Percentiles rank a stretch among this genome's conserved stretches.
Conservation (phyloP, 2,888 invertebrate species). For the Aethes cnicana region DNA sequence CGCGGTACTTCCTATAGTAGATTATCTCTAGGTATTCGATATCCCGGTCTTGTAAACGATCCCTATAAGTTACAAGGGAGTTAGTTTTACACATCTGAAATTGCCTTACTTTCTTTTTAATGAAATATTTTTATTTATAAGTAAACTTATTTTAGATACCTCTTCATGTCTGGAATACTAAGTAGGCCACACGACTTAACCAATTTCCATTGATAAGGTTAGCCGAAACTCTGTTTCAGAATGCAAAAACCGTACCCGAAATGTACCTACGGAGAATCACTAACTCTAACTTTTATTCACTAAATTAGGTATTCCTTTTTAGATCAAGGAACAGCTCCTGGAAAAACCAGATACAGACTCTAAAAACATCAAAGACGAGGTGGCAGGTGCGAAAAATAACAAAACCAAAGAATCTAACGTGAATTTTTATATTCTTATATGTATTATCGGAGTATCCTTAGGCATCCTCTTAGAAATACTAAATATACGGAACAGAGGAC, state of each 20-base stretch:
- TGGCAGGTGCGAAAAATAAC: conserved; percentile 14
- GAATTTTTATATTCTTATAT: conserved; percentile 59
- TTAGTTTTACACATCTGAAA: too few species aligned
- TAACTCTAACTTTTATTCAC: not conserved
- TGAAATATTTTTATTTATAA: conserved; percentile 12
- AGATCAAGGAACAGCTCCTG: conserved; percentile 31
- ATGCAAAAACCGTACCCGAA: conserved; percentile 7
- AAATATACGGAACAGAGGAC: conserved; percentile 50
- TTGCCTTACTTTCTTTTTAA: too few species aligned
- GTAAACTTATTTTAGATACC: not conserved
- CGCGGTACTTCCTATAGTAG: too few species aligned
- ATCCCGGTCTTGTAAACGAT: too few species aligned
- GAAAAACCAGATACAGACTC: conserved; percentile 34
- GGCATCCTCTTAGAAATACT: conserved; percentile 61
- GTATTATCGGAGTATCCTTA: conserved; percentile 60
- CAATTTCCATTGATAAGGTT: conserved; percentile 18
- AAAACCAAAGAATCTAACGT: conserved; percentile 42
- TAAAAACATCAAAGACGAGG: conserved; percentile 31
- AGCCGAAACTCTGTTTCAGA: conserved; percentile 10
- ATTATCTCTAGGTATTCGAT: too few species aligned
- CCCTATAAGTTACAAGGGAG: too few species aligned
- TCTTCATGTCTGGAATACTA: conserved; percentile 7
- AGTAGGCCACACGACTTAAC: not conserved
- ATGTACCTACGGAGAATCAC: conserved; percentile 3
- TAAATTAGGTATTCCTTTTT: conserved; percentile 19